These are phyloP conservation scores for Paraplagusia blochii DNA, from an alignment of 2,113 vertebrate species.

Conservation along the genomic window DNA sequence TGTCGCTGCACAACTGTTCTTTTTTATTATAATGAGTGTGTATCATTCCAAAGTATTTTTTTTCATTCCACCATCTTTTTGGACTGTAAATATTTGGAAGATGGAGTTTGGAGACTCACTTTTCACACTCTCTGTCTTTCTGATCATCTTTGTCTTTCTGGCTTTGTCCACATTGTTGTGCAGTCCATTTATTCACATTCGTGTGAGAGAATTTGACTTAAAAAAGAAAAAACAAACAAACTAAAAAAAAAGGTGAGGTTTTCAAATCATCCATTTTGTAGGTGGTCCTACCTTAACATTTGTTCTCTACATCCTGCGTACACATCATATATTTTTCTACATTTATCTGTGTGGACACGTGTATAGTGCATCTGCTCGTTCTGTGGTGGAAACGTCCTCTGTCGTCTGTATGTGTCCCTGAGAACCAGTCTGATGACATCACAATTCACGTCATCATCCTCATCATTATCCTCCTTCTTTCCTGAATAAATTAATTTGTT, in stretches of 20 bases:
- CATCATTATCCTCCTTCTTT: background rate
- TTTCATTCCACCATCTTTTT: slow-evolving; percentile 32
- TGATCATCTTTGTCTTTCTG: slow-evolving; percentile 10
- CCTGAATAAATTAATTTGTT: slow-evolving; percentile 23
- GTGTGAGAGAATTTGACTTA: slow-evolving; percentile 10
- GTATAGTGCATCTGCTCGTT: slow-evolving; percentile 46
- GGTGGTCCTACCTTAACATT: slow-evolving; percentile 23
- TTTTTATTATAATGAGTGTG: slow-evolving; percentile 30
- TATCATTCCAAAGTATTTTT: slow-evolving; percentile 45
- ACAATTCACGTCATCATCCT: slow-evolving; percentile 14
- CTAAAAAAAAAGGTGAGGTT: background rate
- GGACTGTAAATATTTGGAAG: slow-evolving; percentile 58
- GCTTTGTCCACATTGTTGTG: slow-evolving; percentile 45
- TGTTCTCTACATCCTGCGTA: slow-evolving; percentile 38
- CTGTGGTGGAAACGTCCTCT: slow-evolving; percentile 32
- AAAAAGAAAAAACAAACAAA: no score
- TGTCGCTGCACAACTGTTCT: slow-evolving; percentile 30
- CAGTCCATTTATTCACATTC: slow-evolving; percentile 23
- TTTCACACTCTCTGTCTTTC: background rate
- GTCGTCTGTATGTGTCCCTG: slow-evolving; percentile 26
- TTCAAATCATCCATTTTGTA: background rate
- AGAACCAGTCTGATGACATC: slow-evolving; percentile 7
- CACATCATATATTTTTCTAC: slow-evolving; percentile 70
- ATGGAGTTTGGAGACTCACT: slow-evolving; percentile 6
- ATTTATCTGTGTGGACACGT: slow-evolving; percentile 46